Evolutionary conservation across 2,797 vertebrate genomes (phyloP).

Genomic region (Peromyscus eremicus): DNA sequence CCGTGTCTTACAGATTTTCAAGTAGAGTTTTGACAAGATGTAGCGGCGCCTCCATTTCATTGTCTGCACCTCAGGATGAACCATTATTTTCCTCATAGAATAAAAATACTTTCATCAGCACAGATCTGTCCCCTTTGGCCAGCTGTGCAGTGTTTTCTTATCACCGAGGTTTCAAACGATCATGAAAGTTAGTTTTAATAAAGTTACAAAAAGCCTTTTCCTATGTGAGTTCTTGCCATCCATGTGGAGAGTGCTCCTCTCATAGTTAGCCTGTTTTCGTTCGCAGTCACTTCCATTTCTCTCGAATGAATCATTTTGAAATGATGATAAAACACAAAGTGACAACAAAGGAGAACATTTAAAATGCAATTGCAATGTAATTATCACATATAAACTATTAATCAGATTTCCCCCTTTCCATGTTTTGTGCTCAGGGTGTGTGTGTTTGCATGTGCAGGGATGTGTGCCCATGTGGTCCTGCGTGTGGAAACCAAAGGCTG

Average conservation of each 20-base stretch:
- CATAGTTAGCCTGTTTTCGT: background rate
- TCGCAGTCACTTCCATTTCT: background rate
- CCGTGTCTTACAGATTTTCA: constrained; percentile 2
- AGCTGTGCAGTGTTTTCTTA: constrained; percentile 14
- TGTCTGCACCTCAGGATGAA: background rate
- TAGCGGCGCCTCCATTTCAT: background rate
- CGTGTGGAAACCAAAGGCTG: background rate
- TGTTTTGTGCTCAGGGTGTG: background rate
- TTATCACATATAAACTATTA: constrained; percentile 24
- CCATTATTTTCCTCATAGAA: background rate
- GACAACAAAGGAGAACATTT: background rate
- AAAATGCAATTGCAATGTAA: background rate
- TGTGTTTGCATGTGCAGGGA: background rate
- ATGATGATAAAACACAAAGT: background rate
- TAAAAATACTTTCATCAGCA: constrained; percentile 2
- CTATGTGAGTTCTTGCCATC: background rate
- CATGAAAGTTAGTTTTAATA: constrained; percentile 10
- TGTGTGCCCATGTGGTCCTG: background rate
- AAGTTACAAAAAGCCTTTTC: background rate
- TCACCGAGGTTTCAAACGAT: background rate
- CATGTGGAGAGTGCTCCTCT: background rate
- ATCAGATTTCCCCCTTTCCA: background rate
- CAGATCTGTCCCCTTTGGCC: background rate
- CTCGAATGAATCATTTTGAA: constrained; percentile 20
- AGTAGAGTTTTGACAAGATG: background rate